Evolutionary conservation across 2,888 invertebrate genomes (phyloP).

Genomic region (Philhelius pedissequus): DNA sequence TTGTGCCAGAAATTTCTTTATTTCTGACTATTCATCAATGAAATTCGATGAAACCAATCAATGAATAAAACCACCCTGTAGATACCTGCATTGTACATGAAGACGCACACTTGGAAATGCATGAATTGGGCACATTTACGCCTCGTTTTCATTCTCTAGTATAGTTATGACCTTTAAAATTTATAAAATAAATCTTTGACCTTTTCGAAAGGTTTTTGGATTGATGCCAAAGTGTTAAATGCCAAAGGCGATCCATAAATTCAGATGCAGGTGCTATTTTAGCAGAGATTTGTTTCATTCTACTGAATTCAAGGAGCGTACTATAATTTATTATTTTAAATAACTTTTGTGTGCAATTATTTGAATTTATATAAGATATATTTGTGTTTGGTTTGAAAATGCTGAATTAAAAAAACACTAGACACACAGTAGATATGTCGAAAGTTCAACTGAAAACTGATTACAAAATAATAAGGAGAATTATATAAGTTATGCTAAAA

Average conservation of each 20-base stretch:
- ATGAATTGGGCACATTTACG: not conserved
- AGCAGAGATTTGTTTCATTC: not conserved
- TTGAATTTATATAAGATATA: not conserved
- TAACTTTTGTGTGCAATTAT: not conserved
- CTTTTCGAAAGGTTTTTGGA: conserved; percentile 43
- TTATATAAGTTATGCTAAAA: not conserved
- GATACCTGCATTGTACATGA: too few relatives aligned
- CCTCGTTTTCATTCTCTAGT: not conserved
- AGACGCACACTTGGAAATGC: not conserved
- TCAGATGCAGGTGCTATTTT: not conserved
- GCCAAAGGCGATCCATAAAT: not conserved
- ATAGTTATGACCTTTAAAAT: conserved; percentile 9
- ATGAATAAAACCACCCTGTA: too few relatives aligned
- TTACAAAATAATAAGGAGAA: not conserved
- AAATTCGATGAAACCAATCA: too few relatives aligned
- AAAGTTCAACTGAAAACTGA: not conserved
- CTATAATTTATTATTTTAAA: not conserved
- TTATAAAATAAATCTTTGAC: conserved; percentile 40
- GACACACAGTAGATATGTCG: not conserved
- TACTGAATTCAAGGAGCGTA: not conserved
- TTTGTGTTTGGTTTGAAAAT: not conserved
- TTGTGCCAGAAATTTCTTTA: too few relatives aligned
- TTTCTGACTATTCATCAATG: too few relatives aligned
- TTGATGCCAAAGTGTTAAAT: conserved; percentile 8
- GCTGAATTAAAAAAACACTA: not conserved